Evolutionary conservation across 2,797 vertebrate species (phyloP).

Genomic region (Gambusia yucatana): DNA sequence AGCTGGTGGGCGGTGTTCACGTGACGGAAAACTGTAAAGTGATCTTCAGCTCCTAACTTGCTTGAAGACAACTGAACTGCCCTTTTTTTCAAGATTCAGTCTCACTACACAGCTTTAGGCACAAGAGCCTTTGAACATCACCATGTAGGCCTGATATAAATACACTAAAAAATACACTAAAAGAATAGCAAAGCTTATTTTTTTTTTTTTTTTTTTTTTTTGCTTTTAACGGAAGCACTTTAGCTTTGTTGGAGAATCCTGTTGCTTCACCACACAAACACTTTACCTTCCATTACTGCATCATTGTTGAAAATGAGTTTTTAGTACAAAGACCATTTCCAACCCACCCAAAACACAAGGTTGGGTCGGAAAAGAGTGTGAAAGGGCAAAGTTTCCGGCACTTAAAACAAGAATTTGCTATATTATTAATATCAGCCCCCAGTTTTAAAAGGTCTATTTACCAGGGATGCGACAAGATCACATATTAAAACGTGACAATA

Average conservation of each 20-base stretch:
- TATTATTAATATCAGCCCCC: neutral
- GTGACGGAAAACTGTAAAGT: neutral
- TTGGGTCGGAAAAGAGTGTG: neutral
- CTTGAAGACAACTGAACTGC: neutral
- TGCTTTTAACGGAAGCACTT: neutral
- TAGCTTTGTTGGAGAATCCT: neutral
- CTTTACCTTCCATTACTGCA: neutral
- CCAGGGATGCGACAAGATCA: neutral
- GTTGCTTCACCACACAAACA: neutral
- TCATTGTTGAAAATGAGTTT: neutral
- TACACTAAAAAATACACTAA: neutral
- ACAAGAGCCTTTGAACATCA: neutral
- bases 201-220: neutral
- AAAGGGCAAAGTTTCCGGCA: neutral
- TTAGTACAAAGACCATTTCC: neutral
- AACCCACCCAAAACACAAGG: neutral
- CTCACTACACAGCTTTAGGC: neutral
- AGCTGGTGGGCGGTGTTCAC: neutral
- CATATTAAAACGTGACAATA: neutral
- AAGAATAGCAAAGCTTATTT: neutral
- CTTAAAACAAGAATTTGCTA: neutral
- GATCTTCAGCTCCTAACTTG: neutral
- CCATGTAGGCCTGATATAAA: neutral
- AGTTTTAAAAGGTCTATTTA: constrained; percentile 4
- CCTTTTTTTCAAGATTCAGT: neutral